Percentiles rank a stretch among this genome's conserved stretches.
Conservation (phyloP, 2,797 vertebrate species). For the Prionace glauca region DNA sequence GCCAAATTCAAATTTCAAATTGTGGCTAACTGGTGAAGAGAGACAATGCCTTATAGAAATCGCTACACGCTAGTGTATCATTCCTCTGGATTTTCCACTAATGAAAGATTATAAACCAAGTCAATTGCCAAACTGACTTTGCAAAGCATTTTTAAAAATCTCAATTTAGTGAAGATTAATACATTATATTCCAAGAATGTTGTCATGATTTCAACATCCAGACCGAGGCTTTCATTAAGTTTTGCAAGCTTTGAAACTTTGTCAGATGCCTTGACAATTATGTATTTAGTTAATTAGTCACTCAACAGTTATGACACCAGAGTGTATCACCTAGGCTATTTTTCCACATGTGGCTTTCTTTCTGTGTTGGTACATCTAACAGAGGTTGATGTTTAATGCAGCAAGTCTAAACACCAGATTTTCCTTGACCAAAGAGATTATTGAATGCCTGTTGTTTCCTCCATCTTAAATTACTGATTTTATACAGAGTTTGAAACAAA, state of each 20-base stretch:
- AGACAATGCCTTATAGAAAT: background rate
- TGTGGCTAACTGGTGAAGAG: background rate
- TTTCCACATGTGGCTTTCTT: background rate
- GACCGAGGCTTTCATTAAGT: background rate
- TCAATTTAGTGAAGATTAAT: background rate
- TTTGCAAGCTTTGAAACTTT: background rate
- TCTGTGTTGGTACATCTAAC: background rate
- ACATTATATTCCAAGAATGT: background rate
- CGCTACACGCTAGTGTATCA: background rate
- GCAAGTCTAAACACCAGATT: background rate
- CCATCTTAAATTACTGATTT: background rate
- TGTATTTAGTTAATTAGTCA: background rate
- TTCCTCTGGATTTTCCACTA: background rate
- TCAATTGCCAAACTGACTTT: background rate
- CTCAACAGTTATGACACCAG: background rate
- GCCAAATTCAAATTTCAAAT: background rate
- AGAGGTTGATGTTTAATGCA: background rate
- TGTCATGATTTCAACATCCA: background rate
- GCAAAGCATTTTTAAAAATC: background rate
- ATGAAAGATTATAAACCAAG: background rate
- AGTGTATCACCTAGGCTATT: background rate
- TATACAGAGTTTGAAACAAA: background rate
- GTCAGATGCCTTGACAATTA: background rate
- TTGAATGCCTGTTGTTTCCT: background rate
- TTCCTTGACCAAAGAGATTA: background rate